Evolutionary conservation across 2,888 invertebrate species (phyloP).

Genomic region (Fragum fragum): DNA sequence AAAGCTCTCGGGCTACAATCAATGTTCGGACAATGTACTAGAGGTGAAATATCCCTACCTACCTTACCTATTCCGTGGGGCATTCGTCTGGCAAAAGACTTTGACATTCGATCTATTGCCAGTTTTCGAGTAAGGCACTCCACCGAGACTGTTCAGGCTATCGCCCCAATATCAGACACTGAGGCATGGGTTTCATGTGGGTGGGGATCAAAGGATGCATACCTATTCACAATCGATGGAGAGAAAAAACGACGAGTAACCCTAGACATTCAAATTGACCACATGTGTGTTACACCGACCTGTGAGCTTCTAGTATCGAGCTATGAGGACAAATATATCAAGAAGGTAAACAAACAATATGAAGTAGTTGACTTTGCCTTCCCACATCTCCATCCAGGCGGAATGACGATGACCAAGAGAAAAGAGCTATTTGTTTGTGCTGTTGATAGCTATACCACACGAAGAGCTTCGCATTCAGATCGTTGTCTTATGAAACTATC

Average conservation of each 20-base stretch:
- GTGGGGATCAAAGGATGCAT: slow-evolving; percentile 72
- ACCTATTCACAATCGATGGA: slow-evolving; percentile 66
- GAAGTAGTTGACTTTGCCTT: slow-evolving; percentile 68
- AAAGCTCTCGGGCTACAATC: slow-evolving; percentile 62
- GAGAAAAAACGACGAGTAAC: slow-evolving; percentile 64
- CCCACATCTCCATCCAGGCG: slow-evolving; percentile 70
- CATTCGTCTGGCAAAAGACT: slow-evolving; percentile 67
- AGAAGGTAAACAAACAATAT: slow-evolving; percentile 69
- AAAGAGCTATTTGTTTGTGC: slow-evolving; percentile 72
- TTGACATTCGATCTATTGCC: slow-evolving; percentile 68
- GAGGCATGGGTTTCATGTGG: slow-evolving; percentile 74
- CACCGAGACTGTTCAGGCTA: slow-evolving; percentile 71
- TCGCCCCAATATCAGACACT: slow-evolving; percentile 70
- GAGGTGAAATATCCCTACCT: slow-evolving; percentile 69
- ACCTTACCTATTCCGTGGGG: slow-evolving; percentile 72
- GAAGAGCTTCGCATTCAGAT: slow-evolving; percentile 61
- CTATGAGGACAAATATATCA: slow-evolving; percentile 74
- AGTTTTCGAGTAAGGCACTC: slow-evolving; percentile 61
- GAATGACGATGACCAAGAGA: slow-evolving; percentile 69
- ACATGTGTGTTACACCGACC: slow-evolving; percentile 64
- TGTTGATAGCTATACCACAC: slow-evolving; percentile 73
- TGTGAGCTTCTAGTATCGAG: slow-evolving; percentile 71
- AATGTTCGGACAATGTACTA: slow-evolving; percentile 71
- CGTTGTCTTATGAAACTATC: slow-evolving; percentile 69
- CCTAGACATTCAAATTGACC: slow-evolving; percentile 72